These are phyloP conservation scores for Xiphophorus couchianus DNA, from an alignment of 2,113 vertebrate genomes.

Conservation along the genomic window DNA sequence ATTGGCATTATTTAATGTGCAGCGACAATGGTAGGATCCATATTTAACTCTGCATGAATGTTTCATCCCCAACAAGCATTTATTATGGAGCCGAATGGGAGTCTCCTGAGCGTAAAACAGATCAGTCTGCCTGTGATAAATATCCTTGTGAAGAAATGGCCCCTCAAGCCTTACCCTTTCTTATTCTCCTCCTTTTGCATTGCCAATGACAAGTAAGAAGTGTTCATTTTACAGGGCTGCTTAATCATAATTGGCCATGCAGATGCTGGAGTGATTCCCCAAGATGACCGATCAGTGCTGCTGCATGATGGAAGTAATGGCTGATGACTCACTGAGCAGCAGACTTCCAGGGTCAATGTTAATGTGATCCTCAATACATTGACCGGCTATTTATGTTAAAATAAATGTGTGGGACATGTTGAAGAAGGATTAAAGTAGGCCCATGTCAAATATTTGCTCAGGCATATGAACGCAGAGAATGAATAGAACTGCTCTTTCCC, in stretches of 20 bases:
- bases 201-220: conserved; percentile 39
- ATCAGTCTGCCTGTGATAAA: conserved; percentile 66
- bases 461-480: not conserved
- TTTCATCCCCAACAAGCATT: conserved; percentile 74
- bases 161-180: conserved; percentile 47
- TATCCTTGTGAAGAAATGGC: conserved; percentile 53
- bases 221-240: conserved; percentile 34
- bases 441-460: conserved; percentile 32
- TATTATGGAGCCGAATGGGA: conserved; percentile 70
- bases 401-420: conserved; percentile 61
- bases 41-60: conserved; percentile 80
- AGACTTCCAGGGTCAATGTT: conserved; percentile 63
- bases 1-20: conserved; percentile 70
- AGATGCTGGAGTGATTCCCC: conserved; percentile 44
- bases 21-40: conserved; percentile 68
- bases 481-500: not conserved
- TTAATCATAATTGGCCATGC: conserved; percentile 48
- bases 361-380: conserved; percentile 48
- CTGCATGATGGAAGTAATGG: conserved; percentile 56
- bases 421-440: conserved; percentile 54
- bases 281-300: conserved; percentile 21
- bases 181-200: conserved; percentile 28
- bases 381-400: conserved; percentile 61
- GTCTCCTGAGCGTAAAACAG: conserved; percentile 64
- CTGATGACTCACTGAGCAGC: conserved; percentile 52